These are phyloP conservation scores for Sanderia malayensis DNA, from an alignment of 30 jellyfish, hydroid and myxozoan species.

Conservation along the genomic window DNA sequence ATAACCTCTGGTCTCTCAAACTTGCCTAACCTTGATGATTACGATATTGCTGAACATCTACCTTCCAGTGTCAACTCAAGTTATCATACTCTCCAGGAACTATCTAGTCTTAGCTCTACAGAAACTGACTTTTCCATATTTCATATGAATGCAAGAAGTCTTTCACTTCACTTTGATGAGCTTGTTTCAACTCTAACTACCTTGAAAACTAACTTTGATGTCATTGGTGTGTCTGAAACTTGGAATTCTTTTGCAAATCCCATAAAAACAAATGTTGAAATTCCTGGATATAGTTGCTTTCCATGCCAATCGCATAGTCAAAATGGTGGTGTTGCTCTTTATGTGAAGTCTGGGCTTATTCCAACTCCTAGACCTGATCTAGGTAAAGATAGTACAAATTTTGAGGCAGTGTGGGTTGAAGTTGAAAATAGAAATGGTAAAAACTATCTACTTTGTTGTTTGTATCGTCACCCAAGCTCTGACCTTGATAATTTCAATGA, in stretches of 20 bases:
- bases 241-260: conserved; percentile 53
- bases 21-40: conserved; percentile 10
- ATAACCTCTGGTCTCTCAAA: conserved; percentile 10
- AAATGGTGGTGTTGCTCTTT: conserved; percentile 26
- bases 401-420: conserved; percentile 42
- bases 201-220: conserved; percentile 1
- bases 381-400: conserved; percentile 16
- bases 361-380: conserved; percentile 1
- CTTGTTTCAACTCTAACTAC: conserved; percentile 9
- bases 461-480: conserved; percentile 34
- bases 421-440: too few species aligned
- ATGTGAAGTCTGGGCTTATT: conserved; percentile 12
- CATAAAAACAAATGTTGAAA: conserved; percentile 30
- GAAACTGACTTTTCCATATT: too few species aligned
- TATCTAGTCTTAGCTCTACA: background rate
- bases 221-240: too few species aligned
- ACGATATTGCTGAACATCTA: conserved; percentile 8
- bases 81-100: conserved; percentile 4
- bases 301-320: conserved; percentile 27
- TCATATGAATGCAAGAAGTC: conserved; percentile 19
- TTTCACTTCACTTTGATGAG: conserved; percentile 7
- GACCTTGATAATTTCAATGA: conserved; percentile 17
- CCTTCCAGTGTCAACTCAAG: conserved; percentile 20
- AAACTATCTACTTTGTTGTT: conserved; percentile 27
- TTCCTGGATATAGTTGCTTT: conserved; percentile 45